Conservation (phyloP, 2,113 vertebrate species). For the Pterophyllum scalare region DNA sequence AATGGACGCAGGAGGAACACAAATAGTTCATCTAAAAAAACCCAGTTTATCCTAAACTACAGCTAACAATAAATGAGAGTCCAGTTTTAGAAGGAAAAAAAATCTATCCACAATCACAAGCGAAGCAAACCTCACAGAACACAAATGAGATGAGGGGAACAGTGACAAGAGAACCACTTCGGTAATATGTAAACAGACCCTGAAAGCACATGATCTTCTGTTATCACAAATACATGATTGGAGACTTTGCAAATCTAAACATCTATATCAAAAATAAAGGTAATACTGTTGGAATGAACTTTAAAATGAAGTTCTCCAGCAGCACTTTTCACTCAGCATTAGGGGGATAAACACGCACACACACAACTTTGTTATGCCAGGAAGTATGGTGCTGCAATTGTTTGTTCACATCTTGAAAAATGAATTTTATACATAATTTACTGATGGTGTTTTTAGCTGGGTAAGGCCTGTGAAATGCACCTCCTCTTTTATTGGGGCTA, state of each 20-base stretch:
- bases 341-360: background rate
- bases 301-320: conserved; percentile 15
- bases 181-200: conserved; percentile 25
- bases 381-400: conserved; percentile 1
- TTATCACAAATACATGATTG: conserved; percentile 4
- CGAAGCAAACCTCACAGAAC: conserved; percentile 23
- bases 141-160: conserved; percentile 29
- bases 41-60: conserved; percentile 29
- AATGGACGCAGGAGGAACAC: conserved; percentile 20
- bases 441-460: background rate
- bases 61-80: conserved; percentile 5
- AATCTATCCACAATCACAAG: conserved; percentile 15
- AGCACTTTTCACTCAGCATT: conserved; percentile 4
- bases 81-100: conserved; percentile 2
- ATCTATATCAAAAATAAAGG: conserved; percentile 74
- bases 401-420: background rate
- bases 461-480: background rate
- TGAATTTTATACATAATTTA: background rate
- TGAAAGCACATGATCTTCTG: conserved; percentile 34
- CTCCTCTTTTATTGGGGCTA: background rate
- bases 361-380: background rate
- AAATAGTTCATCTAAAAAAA: conserved; percentile 29
- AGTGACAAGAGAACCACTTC: conserved; percentile 3
- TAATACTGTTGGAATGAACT: conserved; percentile 11
- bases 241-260: conserved; percentile 54